Evolutionary conservation across 1,140 invertebrate genomes (phyloP).

Genomic region (Papilio aristodemus): DNA sequence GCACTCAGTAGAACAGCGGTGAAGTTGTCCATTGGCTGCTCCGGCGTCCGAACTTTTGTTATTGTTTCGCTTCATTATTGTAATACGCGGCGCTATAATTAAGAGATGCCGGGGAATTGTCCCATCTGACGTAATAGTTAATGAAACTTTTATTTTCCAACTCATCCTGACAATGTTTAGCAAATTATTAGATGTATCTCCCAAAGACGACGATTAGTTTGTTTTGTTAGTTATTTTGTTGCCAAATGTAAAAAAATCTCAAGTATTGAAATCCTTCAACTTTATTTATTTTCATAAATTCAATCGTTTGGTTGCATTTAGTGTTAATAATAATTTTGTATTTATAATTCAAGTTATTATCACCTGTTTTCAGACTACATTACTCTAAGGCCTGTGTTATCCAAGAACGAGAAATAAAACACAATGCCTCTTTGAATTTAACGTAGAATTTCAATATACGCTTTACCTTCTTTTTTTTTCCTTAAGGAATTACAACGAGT

Average conservation of each 20-base stretch:
- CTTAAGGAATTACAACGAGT: slow-evolving; percentile 30
- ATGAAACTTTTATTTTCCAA: slow-evolving; percentile 67
- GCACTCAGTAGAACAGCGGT: slow-evolving; percentile 72
- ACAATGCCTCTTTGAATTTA: neutral
- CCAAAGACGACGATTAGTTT: slow-evolving; percentile 29
- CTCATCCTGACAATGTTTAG: slow-evolving; percentile 61
- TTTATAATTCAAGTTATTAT: too few relatives aligned
- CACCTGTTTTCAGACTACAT: too few relatives aligned
- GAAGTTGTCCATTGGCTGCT: slow-evolving; percentile 65
- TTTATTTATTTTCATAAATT: too few relatives aligned
- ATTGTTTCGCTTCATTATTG: slow-evolving; percentile 79
- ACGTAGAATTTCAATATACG: neutral
- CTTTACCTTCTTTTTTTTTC: slow-evolving; percentile 16
- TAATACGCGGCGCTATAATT: slow-evolving; percentile 76
- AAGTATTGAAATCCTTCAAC: too few relatives aligned
- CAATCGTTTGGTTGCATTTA: too few relatives aligned
- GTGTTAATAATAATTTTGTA: too few relatives aligned
- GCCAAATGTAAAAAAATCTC: too few relatives aligned
- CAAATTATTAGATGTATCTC: slow-evolving; percentile 65
- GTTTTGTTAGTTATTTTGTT: too few relatives aligned
- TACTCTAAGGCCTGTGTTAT: neutral
- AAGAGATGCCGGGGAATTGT: slow-evolving; percentile 72
- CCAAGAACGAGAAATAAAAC: neutral
- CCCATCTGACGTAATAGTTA: slow-evolving; percentile 69
- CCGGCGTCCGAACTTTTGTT: slow-evolving; percentile 76